Base-by-base conservation (phyloP, 2,113 vertebrate species). In the Columba janthina region DNA sequence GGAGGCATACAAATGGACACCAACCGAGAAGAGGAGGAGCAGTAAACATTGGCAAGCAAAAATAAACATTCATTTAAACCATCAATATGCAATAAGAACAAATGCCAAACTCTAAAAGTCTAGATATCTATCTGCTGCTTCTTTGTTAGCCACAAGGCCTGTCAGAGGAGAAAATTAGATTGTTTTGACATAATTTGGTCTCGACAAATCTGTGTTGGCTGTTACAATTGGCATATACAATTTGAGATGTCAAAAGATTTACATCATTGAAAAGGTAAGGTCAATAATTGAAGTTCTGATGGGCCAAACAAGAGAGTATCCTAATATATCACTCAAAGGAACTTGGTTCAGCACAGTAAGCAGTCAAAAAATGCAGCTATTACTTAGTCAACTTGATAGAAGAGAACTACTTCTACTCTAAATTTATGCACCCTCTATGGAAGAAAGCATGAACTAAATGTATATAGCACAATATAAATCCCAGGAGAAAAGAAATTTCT, bases 211-310 rank as follows among this genome's bases (percentile, higher is more conserved):
- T 89, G 76, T 87, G 80, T 44, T 84, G 86, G 93, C 86, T 95
- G 84, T 85, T 94, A 78, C 38, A 96, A 82, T 2, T 89, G 97
- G 95, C 97, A 92, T 90, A 93, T 79, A 90, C 81, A 91, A 97
- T 97, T 84, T 96, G 87, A 93, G 89, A 96, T 95, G 96, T 96
- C 96, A 97, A 96, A 97, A 97, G 96, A 97, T 96, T 90, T 96
- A 17, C 90, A 83, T 56, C 65, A 93, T 61, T 96, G 90, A 91
- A 94, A 97, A 96, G 95, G 93, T 83, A 86, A 65, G 90, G 83
- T 88, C 62, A 97, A 69, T 94, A 97, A 97, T 29, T 96, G 93
- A 95, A 87, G 73, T 71, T 81, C 90, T 88, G 87, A 85, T 76
- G 75, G 87, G 85, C 67, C 40, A 32, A 97, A 97, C 84, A 93